Conservation (phyloP, 2,113 vertebrate genomes). For the Emydura subglobosa region DNA sequence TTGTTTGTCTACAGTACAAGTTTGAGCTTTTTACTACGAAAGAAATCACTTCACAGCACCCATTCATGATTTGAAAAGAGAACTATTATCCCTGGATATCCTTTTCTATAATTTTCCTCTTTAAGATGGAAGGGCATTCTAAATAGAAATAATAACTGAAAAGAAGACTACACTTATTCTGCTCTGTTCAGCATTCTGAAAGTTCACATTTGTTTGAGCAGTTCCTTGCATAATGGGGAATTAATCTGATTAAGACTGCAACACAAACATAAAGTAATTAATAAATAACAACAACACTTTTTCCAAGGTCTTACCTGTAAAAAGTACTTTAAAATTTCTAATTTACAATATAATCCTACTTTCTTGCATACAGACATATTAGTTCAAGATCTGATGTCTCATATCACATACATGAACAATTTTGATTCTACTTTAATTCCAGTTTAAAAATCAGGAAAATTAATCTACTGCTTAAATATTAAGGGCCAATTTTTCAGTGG, state of each 20-base stretch:
- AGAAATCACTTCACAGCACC: background rate
- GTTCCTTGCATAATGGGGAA: background rate
- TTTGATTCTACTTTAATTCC: background rate
- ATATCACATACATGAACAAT: background rate
- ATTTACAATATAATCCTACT: background rate
- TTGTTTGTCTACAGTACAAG: background rate
- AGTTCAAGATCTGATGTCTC: background rate
- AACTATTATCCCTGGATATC: background rate
- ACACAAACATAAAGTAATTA: background rate
- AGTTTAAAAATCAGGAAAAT: background rate
- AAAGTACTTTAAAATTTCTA: background rate
- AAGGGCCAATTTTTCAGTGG: background rate
- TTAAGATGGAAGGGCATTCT: background rate
- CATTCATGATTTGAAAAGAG: background rate
- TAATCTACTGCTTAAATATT: background rate
- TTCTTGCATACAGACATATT: background rate
- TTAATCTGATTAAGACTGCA: background rate
- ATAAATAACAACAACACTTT: background rate
- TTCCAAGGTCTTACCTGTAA: background rate
- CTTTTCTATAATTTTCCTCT: background rate
- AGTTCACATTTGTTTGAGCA: background rate
- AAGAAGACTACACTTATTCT: background rate
- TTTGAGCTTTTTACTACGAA: slow-evolving; percentile 3
- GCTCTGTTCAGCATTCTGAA: background rate
- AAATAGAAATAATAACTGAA: background rate